These are phyloP conservation scores for Cheilosia urbana DNA, from an alignment of 2,888 invertebrate species.

Conservation along the genomic window DNA sequence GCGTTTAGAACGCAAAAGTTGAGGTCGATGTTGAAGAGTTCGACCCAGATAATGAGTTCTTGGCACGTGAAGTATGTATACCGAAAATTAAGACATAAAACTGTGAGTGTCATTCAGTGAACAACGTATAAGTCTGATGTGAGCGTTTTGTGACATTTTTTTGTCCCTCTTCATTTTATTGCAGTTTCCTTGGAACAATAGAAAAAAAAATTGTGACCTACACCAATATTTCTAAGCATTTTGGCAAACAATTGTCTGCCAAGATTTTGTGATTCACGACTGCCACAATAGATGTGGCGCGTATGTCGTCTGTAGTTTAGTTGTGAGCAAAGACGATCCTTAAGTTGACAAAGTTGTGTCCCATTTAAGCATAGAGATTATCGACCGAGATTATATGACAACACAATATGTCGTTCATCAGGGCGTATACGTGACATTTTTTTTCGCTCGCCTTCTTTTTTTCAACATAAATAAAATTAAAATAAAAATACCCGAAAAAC, in stretches of 20 bases:
- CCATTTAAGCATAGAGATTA: neutral
- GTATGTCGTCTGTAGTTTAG: neutral
- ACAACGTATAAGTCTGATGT: constrained; percentile 11
- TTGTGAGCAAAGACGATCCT: neutral
- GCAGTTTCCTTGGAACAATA: neutral
- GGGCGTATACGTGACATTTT: constrained; percentile 38
- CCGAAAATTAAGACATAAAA: constrained; percentile 63
- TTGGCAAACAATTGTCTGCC: neutral
- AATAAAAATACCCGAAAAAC: neutral
- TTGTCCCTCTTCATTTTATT: neutral
- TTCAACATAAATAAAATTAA: neutral
- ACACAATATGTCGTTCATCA: neutral
- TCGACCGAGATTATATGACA: neutral
- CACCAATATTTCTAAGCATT: too few relatives aligned
- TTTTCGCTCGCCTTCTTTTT: neutral
- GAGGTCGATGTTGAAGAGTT: constrained; percentile 26
- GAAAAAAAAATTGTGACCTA: too few relatives aligned
- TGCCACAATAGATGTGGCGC: neutral
- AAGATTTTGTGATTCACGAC: neutral
- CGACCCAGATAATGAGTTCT: constrained; percentile 55
- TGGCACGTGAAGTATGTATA: constrained; percentile 52
- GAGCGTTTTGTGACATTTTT: constrained; percentile 7
- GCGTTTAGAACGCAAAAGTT: neutral
- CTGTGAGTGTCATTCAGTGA: constrained; percentile 45
- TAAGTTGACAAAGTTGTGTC: neutral